phyloP scores from a whole-genome alignment of 2,888 invertebrate species.

The Perizoma affinitatum region DNA sequence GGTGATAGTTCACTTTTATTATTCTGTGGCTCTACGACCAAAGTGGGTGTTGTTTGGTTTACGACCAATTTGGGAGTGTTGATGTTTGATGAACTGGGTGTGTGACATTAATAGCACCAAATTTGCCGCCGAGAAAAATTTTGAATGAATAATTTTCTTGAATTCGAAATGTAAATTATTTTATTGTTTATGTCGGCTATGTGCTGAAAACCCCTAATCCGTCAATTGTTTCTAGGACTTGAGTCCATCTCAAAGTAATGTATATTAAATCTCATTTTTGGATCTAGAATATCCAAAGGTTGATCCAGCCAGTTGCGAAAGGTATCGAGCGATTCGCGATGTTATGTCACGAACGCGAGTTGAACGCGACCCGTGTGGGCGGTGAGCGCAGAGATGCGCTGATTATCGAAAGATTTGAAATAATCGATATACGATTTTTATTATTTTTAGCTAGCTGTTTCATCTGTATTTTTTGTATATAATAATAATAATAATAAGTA shows the following conservation, averaged over 20 bases:
- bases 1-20: conserved; percentile 16
- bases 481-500: too few species aligned
- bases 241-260: background rate
- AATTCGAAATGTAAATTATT: conserved; percentile 3
- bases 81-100: conserved; percentile 44
- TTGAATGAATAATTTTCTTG: conserved; percentile 24
- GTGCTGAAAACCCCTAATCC: too few species aligned
- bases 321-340: conserved; percentile 77
- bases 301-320: conserved; percentile 70
- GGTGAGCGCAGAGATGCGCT: conserved; percentile 57
- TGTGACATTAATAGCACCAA: conserved; percentile 38
- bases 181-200: too few species aligned
- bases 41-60: conserved; percentile 51
- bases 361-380: conserved; percentile 80
- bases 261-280: background rate
- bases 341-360: conserved; percentile 77
- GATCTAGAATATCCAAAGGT: conserved; percentile 56
- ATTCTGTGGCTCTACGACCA: conserved; percentile 42
- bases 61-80: conserved; percentile 43
- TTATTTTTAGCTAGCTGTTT: too few species aligned
- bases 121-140: conserved; percentile 36
- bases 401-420: conserved; percentile 22
- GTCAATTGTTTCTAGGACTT: too few species aligned
- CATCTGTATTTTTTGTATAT: background rate
- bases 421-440: conserved; percentile 31